Evolutionary conservation across 2,113 vertebrate species (phyloP).

Genomic region (Cyphomyrus discorhynchus): DNA sequence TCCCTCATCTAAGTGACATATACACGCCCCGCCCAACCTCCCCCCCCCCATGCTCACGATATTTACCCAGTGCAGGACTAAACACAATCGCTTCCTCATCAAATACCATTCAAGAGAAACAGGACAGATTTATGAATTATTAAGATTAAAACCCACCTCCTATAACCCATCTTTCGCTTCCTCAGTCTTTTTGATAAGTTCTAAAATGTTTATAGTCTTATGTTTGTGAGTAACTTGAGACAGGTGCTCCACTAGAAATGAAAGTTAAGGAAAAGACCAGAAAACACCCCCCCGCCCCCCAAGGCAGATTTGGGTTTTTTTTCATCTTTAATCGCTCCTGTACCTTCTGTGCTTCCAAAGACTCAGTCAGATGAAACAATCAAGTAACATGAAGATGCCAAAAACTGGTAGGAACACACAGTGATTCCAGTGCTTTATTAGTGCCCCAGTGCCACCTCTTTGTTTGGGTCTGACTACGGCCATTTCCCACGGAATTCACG

Average conservation of each 20-base stretch:
- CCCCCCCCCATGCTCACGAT: constrained; percentile 28
- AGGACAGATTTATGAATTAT: constrained; percentile 73
- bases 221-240: constrained; percentile 65
- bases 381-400: constrained; percentile 48
- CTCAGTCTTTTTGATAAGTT: constrained; percentile 54
- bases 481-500: constrained; percentile 58
- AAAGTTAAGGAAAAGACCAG: constrained; percentile 52
- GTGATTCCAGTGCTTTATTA: constrained; percentile 60
- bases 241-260: constrained; percentile 74
- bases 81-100: constrained; percentile 69
- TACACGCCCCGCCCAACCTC: constrained; percentile 14
- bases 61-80: constrained; percentile 53
- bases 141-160: constrained; percentile 76
- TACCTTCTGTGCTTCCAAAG: constrained; percentile 52
- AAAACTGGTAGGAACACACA: constrained; percentile 59
- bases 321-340: constrained; percentile 59
- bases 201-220: constrained; percentile 76
- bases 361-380: constrained; percentile 62
- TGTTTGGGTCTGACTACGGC: constrained; percentile 47
- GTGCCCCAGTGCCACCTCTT: constrained; percentile 49
- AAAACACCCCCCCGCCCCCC: constrained; percentile 21
- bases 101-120: constrained; percentile 66
- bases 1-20: constrained; percentile 51
- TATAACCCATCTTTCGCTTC: constrained; percentile 60
- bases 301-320: constrained; percentile 50